Evolutionary conservation across 2,797 vertebrate species (phyloP).

Genomic region (Syngnathus rostellatus): DNA sequence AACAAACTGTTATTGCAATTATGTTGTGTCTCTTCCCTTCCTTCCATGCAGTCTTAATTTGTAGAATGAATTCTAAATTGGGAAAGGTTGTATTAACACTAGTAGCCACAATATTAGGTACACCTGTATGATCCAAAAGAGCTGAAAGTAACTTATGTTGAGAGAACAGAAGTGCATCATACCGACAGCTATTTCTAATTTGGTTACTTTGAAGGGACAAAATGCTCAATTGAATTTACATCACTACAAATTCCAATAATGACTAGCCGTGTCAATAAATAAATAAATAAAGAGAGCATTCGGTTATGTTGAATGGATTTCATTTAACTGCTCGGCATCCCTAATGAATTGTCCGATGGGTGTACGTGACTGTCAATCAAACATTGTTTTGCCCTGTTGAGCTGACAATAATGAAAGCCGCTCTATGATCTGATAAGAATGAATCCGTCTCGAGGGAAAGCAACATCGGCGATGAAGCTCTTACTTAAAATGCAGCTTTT

Average conservation of each 20-base stretch:
- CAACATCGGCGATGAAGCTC: not conserved
- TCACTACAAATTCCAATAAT: not conserved
- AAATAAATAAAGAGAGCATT: not conserved
- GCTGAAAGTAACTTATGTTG: not conserved
- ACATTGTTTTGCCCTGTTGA: not conserved
- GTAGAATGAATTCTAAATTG: not conserved
- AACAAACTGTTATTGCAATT: constrained; percentile 21
- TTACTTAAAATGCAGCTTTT: constrained; percentile 3
- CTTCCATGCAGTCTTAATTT: not conserved
- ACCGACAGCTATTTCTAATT: not conserved
- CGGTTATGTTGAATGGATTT: not conserved
- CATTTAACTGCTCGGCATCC: not conserved
- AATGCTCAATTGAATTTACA: not conserved
- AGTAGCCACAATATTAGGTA: too few species aligned
- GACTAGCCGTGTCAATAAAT: not conserved
- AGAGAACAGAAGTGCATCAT: not conserved
- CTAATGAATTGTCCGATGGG: not conserved
- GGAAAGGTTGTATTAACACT: not conserved
- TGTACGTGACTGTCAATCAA: not conserved
- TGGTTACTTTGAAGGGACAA: not conserved
- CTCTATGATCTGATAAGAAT: constrained; percentile 1
- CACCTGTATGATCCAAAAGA: not conserved
- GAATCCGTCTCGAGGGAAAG: not conserved
- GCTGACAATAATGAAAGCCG: constrained; percentile 6
- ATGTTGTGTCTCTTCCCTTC: not conserved